These are phyloP conservation scores for Odontomyia ornata DNA, from an alignment of 2,888 invertebrate species.

Conservation along the genomic window DNA sequence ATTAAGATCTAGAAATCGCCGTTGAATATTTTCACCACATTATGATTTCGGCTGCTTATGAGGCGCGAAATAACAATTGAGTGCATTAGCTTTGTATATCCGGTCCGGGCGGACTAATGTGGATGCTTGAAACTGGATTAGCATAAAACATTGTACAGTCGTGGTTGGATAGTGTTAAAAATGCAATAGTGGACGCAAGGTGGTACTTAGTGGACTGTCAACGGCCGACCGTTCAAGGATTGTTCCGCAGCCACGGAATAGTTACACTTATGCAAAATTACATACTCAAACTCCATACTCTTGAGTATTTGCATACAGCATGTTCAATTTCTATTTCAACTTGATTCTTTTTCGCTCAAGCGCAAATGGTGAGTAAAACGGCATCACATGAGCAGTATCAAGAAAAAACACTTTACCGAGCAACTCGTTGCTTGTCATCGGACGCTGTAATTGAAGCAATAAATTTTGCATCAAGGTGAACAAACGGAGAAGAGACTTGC, in stretches of 20 bases:
- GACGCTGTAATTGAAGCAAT: constrained; percentile 38
- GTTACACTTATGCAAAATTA: background rate
- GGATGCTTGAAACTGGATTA: background rate
- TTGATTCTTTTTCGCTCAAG: background rate
- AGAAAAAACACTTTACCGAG: background rate
- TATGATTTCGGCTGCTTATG: constrained; percentile 1
- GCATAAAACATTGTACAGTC: background rate
- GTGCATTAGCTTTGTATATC: background rate
- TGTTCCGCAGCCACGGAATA: background rate
- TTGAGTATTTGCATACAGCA: background rate
- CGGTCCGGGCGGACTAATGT: background rate
- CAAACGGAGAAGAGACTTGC: constrained; percentile 24
- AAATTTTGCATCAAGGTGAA: constrained; percentile 36
- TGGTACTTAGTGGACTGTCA: background rate
- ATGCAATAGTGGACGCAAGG: background rate
- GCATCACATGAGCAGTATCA: background rate
- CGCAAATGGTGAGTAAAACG: background rate
- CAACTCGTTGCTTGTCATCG: constrained; percentile 26
- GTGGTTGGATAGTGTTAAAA: background rate
- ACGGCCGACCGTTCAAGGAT: background rate
- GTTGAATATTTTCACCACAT: constrained; percentile 17
- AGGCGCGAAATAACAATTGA: constrained; percentile 13
- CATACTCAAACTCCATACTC: background rate
- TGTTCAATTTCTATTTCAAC: background rate
- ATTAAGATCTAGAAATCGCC: background rate